These are phyloP conservation scores for Eupeodes corollae DNA, from an alignment of 1,140 invertebrate genomes.

Conservation along the genomic window DNA sequence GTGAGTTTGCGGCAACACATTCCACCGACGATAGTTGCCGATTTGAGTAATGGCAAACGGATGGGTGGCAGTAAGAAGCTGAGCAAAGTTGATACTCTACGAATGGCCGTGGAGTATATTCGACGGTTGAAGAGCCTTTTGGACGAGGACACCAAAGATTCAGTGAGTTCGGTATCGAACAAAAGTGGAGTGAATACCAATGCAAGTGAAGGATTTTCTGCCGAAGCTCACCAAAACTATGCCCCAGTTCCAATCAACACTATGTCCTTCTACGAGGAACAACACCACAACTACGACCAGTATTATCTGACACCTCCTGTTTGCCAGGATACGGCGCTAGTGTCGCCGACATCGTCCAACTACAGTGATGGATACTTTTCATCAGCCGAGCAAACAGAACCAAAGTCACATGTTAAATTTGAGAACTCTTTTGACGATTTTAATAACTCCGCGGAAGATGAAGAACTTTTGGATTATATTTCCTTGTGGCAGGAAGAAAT, in stretches of 20 bases:
- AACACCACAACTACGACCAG: neutral
- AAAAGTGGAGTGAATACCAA: neutral
- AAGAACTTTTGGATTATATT: conserved; percentile 81
- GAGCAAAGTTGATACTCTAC: conserved; percentile 89
- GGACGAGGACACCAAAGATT: conserved; percentile 21
- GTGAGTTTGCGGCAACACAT: conserved; percentile 78
- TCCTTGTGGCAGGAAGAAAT: conserved; percentile 66
- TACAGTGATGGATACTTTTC: neutral
- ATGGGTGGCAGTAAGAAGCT: conserved; percentile 68
- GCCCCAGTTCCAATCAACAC: neutral
- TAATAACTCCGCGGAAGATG: conserved; percentile 55
- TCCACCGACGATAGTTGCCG: conserved; percentile 61
- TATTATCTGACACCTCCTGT: neutral
- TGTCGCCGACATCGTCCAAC: neutral
- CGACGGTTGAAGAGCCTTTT: conserved; percentile 70
- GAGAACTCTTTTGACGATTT: neutral
- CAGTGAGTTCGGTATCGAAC: no score
- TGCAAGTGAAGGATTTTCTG: neutral
- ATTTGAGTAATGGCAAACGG: conserved; percentile 52
- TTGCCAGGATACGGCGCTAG: conserved; percentile 44
- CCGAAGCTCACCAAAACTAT: neutral
- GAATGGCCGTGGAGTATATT: conserved; percentile 91
- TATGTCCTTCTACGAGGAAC: neutral
- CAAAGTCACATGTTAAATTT: neutral
- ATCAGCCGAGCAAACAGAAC: no score